These are phyloP conservation scores for Solenodon paradoxus DNA, from an alignment of 2,113 vertebrate species.

Conservation along the genomic window DNA sequence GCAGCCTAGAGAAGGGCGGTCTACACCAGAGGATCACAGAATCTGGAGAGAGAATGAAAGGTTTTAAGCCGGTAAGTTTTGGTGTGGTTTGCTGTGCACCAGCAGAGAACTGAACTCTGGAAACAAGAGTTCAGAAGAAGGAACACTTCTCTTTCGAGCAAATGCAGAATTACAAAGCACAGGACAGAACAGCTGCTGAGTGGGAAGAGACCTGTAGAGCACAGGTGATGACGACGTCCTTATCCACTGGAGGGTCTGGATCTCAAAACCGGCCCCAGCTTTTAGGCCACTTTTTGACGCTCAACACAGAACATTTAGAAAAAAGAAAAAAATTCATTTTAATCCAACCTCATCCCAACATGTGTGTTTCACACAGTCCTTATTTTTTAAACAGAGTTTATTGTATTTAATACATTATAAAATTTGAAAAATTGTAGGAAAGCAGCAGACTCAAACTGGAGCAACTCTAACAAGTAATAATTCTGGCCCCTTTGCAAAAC, in stretches of 20 bases:
- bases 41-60: not conserved
- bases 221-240: too few species aligned
- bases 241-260: not conserved
- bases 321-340: not conserved
- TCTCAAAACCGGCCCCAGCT: not conserved
- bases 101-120: not conserved
- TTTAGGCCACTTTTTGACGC: not conserved
- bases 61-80: not conserved
- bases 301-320: not conserved
- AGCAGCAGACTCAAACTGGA: constrained; percentile 86
- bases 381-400: constrained; percentile 86
- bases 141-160: not conserved
- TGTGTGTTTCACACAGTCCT: constrained; percentile 76
- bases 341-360: constrained; percentile 32
- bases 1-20: not conserved
- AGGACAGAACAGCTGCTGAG: too few species aligned
- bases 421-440: constrained; percentile 87
- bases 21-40: not conserved
- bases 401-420: constrained; percentile 89
- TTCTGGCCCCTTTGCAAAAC: constrained; percentile 84
- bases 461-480: constrained; percentile 84
- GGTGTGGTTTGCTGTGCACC: not conserved
- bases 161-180: not conserved
- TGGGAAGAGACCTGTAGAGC: not conserved
- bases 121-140: not conserved